Conservation (phyloP, 2,113 vertebrate species). For the Melanerpes aurifrons region DNA sequence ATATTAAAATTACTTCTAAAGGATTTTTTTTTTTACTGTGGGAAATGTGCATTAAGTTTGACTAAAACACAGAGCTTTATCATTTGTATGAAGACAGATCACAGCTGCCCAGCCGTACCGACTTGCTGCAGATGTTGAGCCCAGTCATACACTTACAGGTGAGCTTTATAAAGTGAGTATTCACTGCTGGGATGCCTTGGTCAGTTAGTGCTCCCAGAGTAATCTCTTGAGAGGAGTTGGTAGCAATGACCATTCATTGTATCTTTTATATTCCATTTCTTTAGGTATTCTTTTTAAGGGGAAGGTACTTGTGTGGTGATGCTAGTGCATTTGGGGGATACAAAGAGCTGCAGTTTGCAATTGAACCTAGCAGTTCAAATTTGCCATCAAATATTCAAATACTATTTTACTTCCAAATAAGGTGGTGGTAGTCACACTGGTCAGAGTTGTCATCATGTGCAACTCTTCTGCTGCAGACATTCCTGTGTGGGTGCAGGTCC, state of each 20-base stretch:
- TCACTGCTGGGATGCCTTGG: fast-evolving
- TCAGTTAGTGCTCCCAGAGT: background rate
- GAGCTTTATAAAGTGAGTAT: background rate
- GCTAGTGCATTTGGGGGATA: background rate
- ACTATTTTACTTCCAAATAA: background rate
- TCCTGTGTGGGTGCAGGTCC: background rate
- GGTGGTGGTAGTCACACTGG: background rate
- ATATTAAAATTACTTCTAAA: conserved; percentile 77
- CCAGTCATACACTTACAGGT: background rate
- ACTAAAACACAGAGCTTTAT: background rate
- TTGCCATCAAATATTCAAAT: background rate
- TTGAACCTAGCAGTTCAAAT: background rate
- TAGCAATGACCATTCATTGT: background rate
- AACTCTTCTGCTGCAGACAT: background rate
- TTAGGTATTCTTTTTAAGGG: background rate
- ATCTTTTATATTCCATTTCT: background rate
- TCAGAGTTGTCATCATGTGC: background rate
- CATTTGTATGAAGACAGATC: fast-evolving
- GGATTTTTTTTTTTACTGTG: background rate
- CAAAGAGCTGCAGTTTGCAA: background rate
- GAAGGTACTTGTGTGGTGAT: background rate
- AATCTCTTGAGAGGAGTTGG: background rate
- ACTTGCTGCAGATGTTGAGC: background rate
- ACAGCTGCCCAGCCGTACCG: background rate
- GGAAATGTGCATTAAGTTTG: background rate